Evolutionary conservation across 2,888 invertebrate species (phyloP).

Genomic region (Laspeyria flexula): DNA sequence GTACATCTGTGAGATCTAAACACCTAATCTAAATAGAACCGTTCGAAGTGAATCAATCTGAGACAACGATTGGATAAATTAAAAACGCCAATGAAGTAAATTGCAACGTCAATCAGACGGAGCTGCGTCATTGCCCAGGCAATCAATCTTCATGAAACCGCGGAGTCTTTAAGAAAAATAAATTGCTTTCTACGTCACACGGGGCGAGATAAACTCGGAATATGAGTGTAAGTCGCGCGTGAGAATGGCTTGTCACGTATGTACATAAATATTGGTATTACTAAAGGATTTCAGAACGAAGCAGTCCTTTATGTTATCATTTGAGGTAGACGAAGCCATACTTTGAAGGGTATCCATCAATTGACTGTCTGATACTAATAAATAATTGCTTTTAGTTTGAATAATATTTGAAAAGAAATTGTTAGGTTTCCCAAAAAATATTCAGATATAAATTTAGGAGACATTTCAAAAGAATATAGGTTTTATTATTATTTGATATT

Average conservation of each 20-base stretch:
- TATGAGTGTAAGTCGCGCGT: conserved; percentile 43
- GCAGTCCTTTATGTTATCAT: conserved; percentile 7
- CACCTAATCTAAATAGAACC: conserved; percentile 25
- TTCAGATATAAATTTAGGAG: no score
- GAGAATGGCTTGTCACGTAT: conserved; percentile 47
- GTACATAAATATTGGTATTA: conserved; percentile 45
- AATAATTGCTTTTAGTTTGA: no score
- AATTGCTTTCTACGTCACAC: conserved; percentile 65
- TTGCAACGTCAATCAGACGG: conserved; percentile 78
- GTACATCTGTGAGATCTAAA: conserved; percentile 2
- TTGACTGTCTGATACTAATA: background rate
- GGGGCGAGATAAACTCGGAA: conserved; percentile 58
- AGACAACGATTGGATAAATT: conserved; percentile 71
- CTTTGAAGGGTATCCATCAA: background rate
- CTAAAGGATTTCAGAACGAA: conserved; percentile 13
- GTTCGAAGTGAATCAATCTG: conserved; percentile 55
- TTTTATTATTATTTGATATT: no score
- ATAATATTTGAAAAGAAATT: no score
- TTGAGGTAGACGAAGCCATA: conserved; percentile 5
- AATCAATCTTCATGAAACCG: conserved; percentile 79
- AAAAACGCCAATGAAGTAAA: conserved; percentile 80
- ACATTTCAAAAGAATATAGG: no score
- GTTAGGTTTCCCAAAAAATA: no score
- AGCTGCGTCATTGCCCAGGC: conserved; percentile 65
- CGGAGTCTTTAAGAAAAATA: conserved; percentile 75